Evolutionary conservation across 2,113 vertebrate species (phyloP).

Genomic region (Micronisus gabar): DNA sequence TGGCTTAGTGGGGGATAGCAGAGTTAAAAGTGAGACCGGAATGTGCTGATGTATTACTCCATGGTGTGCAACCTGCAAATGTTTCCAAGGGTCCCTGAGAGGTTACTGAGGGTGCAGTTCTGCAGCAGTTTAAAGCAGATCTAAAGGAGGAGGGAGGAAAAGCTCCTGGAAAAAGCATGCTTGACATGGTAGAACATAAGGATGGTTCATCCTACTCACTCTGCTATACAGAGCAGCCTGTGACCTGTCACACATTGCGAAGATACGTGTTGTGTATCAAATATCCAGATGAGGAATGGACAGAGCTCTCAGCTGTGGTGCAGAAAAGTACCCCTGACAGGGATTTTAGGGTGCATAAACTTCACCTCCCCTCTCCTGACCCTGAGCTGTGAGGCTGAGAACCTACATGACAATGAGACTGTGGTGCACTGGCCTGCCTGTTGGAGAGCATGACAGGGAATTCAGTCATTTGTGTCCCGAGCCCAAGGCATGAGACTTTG

Average conservation of each 20-base stretch:
- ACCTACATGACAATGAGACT: accelerated
- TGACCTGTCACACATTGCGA: not conserved
- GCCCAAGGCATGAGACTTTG: not conserved
- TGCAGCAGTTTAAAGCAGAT: not conserved
- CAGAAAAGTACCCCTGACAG: not conserved
- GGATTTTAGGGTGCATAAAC: not conserved
- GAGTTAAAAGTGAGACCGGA: not conserved
- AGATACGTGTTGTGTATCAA: not conserved
- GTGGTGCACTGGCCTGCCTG: not conserved
- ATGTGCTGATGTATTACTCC: not conserved
- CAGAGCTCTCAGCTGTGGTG: not conserved
- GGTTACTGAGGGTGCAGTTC: not conserved
- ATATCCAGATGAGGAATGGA: not conserved
- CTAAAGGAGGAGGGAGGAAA: not conserved
- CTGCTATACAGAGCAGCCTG: not conserved
- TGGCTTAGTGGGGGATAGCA: not conserved
- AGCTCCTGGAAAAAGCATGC: not conserved
- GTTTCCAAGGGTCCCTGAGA: not conserved
- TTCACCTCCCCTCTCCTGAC: not conserved
- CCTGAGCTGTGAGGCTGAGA: not conserved
- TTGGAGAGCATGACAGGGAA: not conserved
- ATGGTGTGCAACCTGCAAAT: not conserved
- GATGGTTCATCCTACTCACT: not conserved
- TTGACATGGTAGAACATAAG: not conserved
- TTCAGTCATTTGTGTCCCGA: not conserved